Base-by-base conservation (phyloP, 2,888 invertebrate species). In the Orgyia antiqua region DNA sequence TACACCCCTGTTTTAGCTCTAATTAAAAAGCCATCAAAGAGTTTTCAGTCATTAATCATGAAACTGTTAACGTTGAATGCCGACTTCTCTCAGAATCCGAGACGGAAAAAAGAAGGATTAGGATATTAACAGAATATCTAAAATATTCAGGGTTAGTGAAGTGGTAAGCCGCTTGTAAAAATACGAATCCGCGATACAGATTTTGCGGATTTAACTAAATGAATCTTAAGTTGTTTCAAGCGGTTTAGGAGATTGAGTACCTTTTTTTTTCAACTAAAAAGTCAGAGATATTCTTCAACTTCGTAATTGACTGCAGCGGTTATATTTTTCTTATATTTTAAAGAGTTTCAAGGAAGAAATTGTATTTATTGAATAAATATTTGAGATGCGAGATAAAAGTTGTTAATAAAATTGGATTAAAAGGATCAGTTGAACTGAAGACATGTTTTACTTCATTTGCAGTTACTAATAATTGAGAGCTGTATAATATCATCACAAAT, bases 11-110 rank as follows among this genome's bases (percentile, higher is more conserved):
- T 80, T 84, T 84, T 78, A 80, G 80, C 84, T 84, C 84, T 87
- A 87, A 87, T 86, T 87, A 87, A 87, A 87, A 87, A 86, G 80
- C 86, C 82, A 86, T 87, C 84, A 86, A 87, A 86, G 86, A 86
- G 80, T 87, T 86, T 83, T 83, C 74, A 82, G 79, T 77, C 86
- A 87, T 87, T 86, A 86, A 87, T 87, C 87, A 86, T 83, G 84
- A 79, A 83, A 84, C 84, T 84, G 86, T 84, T 84, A 86, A 77
- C 83, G 68, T 64, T 80, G 78, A 79, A 84, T 79, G 70, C 77
- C 69, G 75, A 75, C 80, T 82, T 76, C 67, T 72, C 73, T 67
- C 59, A 45, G 1, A 53, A 73, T 68, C 67, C 61, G 50, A 65
- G 51, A 52, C 34, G 58, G 63, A 76, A 78, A 83, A 53, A 80